A percentile compares a stretch with the other conserved stretches of the same genome.
Evolutionary conservation across 2,888 invertebrate genomes (phyloP).

Genomic region (Erebia ligea): DNA sequence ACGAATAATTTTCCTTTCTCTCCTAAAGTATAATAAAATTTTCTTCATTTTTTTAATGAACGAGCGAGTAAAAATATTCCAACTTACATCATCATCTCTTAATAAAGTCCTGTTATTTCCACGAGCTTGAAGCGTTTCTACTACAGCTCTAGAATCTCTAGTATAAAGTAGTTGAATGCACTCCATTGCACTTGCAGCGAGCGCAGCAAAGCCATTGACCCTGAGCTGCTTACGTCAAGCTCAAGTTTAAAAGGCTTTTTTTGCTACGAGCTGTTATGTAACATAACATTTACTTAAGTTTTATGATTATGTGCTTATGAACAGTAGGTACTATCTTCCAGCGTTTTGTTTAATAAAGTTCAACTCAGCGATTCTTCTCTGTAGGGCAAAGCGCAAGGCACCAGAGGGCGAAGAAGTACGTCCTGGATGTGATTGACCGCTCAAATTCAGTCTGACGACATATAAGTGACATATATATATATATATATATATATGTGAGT

Average conservation of each 20-base stretch:
- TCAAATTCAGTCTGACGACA: too few relatives aligned
- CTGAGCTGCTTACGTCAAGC: conserved; percentile 50
- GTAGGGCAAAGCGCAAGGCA: too few relatives aligned
- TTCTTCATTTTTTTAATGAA: neutral
- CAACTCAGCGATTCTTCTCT: too few relatives aligned
- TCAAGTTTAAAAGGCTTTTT: conserved; percentile 31
- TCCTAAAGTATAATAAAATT: neutral
- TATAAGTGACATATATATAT: too few relatives aligned
- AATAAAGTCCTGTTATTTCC: conserved; percentile 36
- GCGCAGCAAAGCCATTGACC: conserved; percentile 58
- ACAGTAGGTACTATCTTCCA: neutral
- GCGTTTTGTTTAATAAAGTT: too few relatives aligned
- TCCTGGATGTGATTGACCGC: too few relatives aligned
- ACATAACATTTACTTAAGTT: neutral
- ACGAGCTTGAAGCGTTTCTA: conserved; percentile 25
- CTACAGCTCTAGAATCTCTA: conserved; percentile 24
- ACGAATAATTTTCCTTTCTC: neutral
- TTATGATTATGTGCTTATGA: neutral
- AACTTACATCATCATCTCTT: conserved; percentile 24
- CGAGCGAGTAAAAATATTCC: conserved; percentile 17
- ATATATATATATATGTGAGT: too few relatives aligned
- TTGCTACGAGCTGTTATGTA: neutral
- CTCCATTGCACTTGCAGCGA: conserved; percentile 53
- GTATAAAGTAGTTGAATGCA: conserved; percentile 40
- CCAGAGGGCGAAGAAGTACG: too few relatives aligned